These are phyloP conservation scores for Therioaphis trifolii DNA, from an alignment of 2,888 invertebrate genomes.

Conservation along the genomic window DNA sequence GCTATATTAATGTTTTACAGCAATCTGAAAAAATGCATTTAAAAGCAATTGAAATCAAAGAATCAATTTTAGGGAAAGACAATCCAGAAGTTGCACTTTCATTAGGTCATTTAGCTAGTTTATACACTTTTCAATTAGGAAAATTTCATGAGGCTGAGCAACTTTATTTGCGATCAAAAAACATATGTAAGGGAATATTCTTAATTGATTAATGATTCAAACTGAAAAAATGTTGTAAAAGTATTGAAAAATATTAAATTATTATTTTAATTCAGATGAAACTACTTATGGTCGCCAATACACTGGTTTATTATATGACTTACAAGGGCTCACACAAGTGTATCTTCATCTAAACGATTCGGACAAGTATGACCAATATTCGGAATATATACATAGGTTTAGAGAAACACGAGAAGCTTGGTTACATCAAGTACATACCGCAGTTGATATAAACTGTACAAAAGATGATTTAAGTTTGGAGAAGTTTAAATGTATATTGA, in stretches of 20 bases:
- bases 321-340: conserved; percentile 87
- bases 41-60: conserved; percentile 92
- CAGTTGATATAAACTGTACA: neutral
- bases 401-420: conserved; percentile 29
- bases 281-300: conserved; percentile 80
- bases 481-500: conserved; percentile 43
- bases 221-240: no score
- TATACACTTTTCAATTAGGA: conserved; percentile 95
- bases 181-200: conserved; percentile 78
- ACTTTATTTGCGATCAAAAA: conserved; percentile 87
- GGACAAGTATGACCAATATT: conserved; percentile 75
- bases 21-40: conserved; percentile 93
- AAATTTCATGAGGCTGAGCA: conserved; percentile 87
- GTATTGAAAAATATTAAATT: neutral
- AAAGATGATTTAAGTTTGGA: conserved; percentile 39
- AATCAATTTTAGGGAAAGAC: conserved; percentile 81
- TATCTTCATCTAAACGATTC: conserved; percentile 79
- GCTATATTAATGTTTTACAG: conserved; percentile 68
- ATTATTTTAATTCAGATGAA: conserved; percentile 55
- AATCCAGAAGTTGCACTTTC: conserved; percentile 94
- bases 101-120: conserved; percentile 91
- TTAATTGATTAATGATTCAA: conserved; percentile 4
- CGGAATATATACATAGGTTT: conserved; percentile 65
- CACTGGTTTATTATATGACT: conserved; percentile 94
- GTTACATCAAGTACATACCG: neutral